Percentiles rank a stretch among this genome's conserved stretches.
These are phyloP conservation scores for Pelusios castaneus DNA, from an alignment of 2,113 vertebrate genomes.

Conservation along the genomic window DNA sequence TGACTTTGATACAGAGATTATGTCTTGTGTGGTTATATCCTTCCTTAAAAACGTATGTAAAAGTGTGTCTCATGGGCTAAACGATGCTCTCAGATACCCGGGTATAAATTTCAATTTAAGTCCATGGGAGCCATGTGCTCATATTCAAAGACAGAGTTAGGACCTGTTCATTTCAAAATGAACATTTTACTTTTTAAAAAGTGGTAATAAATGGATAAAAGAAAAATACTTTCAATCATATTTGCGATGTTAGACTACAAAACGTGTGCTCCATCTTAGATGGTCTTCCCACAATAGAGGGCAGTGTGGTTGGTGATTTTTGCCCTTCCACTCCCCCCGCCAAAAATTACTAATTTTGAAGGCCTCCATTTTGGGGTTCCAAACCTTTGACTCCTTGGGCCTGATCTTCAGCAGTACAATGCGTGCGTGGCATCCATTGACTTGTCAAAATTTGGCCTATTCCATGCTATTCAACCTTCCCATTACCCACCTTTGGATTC, in stretches of 20 bases:
- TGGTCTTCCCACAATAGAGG: neutral
- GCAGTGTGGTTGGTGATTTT: neutral
- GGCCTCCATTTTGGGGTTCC: neutral
- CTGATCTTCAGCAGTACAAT: neutral
- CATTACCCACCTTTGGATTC: neutral
- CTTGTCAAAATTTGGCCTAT: rapidly evolving
- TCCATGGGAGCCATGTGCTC: rapidly evolving
- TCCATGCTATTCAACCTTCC: neutral
- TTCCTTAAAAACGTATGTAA: neutral
- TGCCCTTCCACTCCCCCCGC: neutral
- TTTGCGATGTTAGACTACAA: neutral
- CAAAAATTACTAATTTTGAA: neutral
- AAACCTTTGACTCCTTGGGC: neutral
- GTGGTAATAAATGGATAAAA: neutral
- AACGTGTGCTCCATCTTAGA: neutral
- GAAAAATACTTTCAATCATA: neutral
- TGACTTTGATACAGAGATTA: neutral
- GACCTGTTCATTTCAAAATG: neutral
- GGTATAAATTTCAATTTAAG: neutral
- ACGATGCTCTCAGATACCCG: rapidly evolving
- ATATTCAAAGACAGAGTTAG: neutral
- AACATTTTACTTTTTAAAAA: neutral
- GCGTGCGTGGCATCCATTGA: neutral
- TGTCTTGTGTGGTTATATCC: neutral
- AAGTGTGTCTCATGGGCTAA: neutral